Percentiles rank a stretch among this genome's conserved stretches.
Evolutionary conservation across 2,113 vertebrate species (phyloP).

Genomic region (Sorex fumeus): DNA sequence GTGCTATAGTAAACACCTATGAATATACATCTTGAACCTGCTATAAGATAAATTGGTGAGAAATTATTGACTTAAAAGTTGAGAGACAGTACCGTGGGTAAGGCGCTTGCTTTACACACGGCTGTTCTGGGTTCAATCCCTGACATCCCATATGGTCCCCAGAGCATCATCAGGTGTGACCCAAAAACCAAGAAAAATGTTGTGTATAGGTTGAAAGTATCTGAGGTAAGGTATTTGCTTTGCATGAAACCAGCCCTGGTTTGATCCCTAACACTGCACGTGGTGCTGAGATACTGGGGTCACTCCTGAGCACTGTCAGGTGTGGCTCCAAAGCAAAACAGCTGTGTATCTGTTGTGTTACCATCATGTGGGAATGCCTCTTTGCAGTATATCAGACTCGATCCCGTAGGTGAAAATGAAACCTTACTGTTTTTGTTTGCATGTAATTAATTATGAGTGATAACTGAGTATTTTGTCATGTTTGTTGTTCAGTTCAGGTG

Average conservation of each 20-base stretch:
- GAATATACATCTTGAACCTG: background rate
- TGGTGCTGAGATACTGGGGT: too few relatives aligned
- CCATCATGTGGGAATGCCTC: background rate
- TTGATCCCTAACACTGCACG: too few relatives aligned
- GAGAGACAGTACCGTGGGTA: too few relatives aligned
- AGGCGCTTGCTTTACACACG: too few relatives aligned
- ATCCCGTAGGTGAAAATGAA: background rate
- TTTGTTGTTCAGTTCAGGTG: slow-evolving; percentile 7
- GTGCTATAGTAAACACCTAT: background rate
- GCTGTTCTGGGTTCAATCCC: too few relatives aligned
- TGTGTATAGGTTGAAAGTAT: too few relatives aligned
- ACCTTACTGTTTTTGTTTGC: slow-evolving; percentile 21
- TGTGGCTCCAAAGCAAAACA: background rate
- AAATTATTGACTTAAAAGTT: background rate
- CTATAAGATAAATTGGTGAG: background rate
- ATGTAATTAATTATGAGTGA: slow-evolving; percentile 13
- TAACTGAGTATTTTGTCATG: slow-evolving; percentile 12
- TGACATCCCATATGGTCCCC: too few relatives aligned
- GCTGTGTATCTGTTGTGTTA: background rate
- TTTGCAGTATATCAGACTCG: background rate
- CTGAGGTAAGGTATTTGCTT: too few relatives aligned
- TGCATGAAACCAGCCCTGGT: too few relatives aligned
- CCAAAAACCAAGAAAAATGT: too few relatives aligned
- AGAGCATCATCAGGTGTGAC: too few relatives aligned
- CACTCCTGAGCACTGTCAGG: too few relatives aligned